A percentile compares a stretch with the other conserved stretches of the same genome.
These are phyloP conservation scores for Lithobates pipiens DNA, from an alignment of 2,797 vertebrate species.

Conservation along the genomic window DNA sequence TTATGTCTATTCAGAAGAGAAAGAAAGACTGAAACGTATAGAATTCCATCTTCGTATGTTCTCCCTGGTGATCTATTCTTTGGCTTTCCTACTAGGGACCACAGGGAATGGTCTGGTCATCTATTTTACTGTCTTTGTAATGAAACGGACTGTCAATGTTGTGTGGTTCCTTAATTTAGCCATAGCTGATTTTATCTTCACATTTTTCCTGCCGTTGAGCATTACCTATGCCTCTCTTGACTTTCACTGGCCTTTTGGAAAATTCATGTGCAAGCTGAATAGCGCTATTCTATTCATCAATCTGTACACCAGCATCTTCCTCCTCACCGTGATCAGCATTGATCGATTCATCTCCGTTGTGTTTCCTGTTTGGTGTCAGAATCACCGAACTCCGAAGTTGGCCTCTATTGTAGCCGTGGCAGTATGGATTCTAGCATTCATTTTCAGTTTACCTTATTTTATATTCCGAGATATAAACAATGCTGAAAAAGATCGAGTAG, in stretches of 20 bases:
- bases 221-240: conserved; percentile 81
- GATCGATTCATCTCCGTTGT: conserved; percentile 87
- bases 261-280: conserved; percentile 88
- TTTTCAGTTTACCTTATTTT: conserved; percentile 83
- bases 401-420: conserved; percentile 77
- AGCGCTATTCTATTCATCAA: conserved; percentile 84
- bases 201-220: conserved; percentile 85
- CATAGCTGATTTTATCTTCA: conserved; percentile 90
- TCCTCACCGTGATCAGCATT: conserved; percentile 86
- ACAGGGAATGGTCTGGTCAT: conserved; percentile 83
- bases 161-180: conserved; percentile 91
- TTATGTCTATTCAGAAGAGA: neutral
- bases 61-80: conserved; percentile 76
- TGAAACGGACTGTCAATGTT: conserved; percentile 85
- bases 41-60: neutral
- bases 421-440: conserved; percentile 82
- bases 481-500: accelerated
- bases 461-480: conserved; percentile 73
- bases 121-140: conserved; percentile 84
- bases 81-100: conserved; percentile 81
- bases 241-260: conserved; percentile 90
- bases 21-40: too few species aligned
- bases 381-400: conserved; percentile 79
- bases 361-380: conserved; percentile 87
- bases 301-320: conserved; percentile 90